Base-by-base conservation (phyloP, 2,888 invertebrate species). In the Rotaria magnacalcarata region DNA sequence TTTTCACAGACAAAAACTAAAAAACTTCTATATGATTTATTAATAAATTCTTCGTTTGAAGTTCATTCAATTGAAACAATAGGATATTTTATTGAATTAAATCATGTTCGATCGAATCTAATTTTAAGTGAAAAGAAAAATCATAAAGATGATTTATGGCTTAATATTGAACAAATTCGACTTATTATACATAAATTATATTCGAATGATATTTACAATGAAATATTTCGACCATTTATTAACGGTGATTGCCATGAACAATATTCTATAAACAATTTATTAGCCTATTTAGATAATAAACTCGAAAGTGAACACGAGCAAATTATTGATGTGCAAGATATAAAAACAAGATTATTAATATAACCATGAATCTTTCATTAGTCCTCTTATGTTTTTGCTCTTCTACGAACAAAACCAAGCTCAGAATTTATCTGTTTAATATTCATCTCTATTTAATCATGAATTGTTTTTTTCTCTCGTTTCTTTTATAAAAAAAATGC, bases 271-370 rank as follows among this genome's bases (percentile, higher is more conserved):
- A 19, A 34, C 34, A 34, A 67, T 67, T 34, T 67, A 34, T 34
- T 67, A 34, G 34, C 34, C 3, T 67, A 67, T 67, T 34, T 67
- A 34, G 67, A 67, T 41, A 27, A 67, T 34, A 34, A 19, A 34
- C 14, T 34, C 24, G 34, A 67, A 67, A 34, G 16, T 34, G 67
- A 34, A 67, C 34, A 67, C 34, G 67, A 67, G 34, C 34, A 16
- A 34, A 24, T 67, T 34, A 67, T 67, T 67, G 67, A 67, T 67
- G 34, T 67, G 34, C 67, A 67, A 67, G 67, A 67, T 27, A 67
- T 67, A 34, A 67, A 67, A 67, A 41, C 27, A 6, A 67, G 34
- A 67, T 34, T 67, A 34, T 34, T 34, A 67, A 67, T 67, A 67
- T 34, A 6, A 16, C 67, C 34, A 67, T 67, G 19, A 67, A 67